These are phyloP conservation scores for Achroia grisella DNA, from an alignment of 1,140 invertebrate species.

Conservation along the genomic window DNA sequence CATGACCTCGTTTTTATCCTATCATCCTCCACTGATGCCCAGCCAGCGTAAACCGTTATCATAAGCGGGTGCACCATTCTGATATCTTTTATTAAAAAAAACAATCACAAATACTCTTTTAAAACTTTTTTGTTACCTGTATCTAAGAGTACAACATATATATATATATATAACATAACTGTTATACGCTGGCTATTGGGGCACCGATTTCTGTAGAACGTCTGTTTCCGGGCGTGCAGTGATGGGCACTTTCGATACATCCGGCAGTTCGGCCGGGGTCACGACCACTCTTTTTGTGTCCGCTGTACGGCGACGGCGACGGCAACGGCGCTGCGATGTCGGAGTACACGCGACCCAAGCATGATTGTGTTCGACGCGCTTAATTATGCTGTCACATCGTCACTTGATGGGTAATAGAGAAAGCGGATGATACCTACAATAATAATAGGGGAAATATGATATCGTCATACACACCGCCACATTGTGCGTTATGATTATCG, in stretches of 20 bases:
- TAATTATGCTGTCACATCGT: slow-evolving; percentile 70
- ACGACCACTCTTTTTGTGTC: slow-evolving; percentile 59
- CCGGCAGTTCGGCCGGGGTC: slow-evolving; percentile 60
- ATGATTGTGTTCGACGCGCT: slow-evolving; percentile 61
- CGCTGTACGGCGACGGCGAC: no score
- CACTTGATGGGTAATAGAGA: slow-evolving; percentile 63
- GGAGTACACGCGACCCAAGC: slow-evolving; percentile 46
- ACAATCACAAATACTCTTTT: no score
- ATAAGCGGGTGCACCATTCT: no score
- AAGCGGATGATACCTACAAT: slow-evolving; percentile 49
- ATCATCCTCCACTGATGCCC: no score
- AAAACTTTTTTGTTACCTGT: no score
- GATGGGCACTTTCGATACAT: slow-evolving; percentile 66
- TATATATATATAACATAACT: not conserved
- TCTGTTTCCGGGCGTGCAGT: slow-evolving; percentile 23
- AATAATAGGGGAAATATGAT: slow-evolving; percentile 45
- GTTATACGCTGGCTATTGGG: not conserved
- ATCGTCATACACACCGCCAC: not conserved
- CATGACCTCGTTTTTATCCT: no score
- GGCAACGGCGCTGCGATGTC: no score
- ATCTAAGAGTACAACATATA: no score
- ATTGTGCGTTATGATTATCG: slow-evolving; percentile 2
- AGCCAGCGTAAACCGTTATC: no score
- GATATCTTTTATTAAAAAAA: no score
- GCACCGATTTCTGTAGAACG: not conserved